Conservation (phyloP, 2,888 invertebrate species). For the Candidula unifasciata region DNA sequence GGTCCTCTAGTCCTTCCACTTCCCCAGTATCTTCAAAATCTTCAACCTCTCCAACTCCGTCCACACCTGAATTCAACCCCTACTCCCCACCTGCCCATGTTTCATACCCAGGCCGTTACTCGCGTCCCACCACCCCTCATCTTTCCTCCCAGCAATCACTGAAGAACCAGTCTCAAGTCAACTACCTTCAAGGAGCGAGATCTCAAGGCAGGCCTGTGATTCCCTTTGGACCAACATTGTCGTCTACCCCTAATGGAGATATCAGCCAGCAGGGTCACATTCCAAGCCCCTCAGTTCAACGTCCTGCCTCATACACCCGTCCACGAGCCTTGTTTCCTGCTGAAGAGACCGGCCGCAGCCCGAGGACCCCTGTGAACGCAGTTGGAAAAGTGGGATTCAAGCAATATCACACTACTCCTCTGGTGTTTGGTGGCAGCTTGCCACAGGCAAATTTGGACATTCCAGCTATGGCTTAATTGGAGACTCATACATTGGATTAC, state of each 20-base stretch:
- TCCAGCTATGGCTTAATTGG: slow-evolving; percentile 47
- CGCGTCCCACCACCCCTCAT: not conserved
- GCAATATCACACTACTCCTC: slow-evolving; percentile 15
- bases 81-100: slow-evolving; percentile 36
- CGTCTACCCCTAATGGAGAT: slow-evolving; percentile 25
- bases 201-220: slow-evolving; percentile 31
- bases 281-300: slow-evolving; percentile 36
- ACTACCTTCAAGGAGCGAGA: slow-evolving; percentile 9
- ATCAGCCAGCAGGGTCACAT: slow-evolving; percentile 31
- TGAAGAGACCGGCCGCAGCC: slow-evolving; percentile 22
- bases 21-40: slow-evolving; percentile 6
- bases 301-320: slow-evolving; percentile 41
- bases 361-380: slow-evolving; percentile 13
- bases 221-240: slow-evolving; percentile 19
- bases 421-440: slow-evolving; percentile 31
- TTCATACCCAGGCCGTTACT: slow-evolving; percentile 17
- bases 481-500: not conserved
- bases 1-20: slow-evolving; percentile 25
- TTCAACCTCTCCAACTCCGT: slow-evolving; percentile 20
- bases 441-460: slow-evolving; percentile 42
- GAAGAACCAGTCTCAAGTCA: slow-evolving; percentile 23
- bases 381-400: slow-evolving; percentile 41
- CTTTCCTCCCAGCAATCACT: slow-evolving; percentile 12
- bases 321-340: slow-evolving; percentile 39
- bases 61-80: slow-evolving; percentile 39